Conservation (phyloP, 2,113 vertebrate species). For the Pseudorectes ferrugineus region DNA sequence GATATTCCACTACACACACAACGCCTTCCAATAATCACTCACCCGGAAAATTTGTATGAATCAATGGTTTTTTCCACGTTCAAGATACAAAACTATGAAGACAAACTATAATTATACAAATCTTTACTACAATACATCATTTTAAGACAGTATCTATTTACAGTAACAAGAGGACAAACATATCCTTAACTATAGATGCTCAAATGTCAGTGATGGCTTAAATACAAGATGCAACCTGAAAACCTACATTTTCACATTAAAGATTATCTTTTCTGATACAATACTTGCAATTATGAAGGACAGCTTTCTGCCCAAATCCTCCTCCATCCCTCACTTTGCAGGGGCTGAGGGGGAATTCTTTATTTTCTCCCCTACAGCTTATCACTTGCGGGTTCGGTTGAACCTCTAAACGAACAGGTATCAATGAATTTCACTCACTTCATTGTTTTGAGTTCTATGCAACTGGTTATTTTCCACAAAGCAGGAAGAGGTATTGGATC, state of each 20-base stretch:
- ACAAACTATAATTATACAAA: neutral
- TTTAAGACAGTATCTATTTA: neutral
- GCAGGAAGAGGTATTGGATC: neutral
- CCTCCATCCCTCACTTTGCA: neutral
- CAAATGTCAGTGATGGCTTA: neutral
- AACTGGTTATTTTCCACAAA: neutral
- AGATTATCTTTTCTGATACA: neutral
- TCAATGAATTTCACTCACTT: neutral
- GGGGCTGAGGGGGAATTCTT: neutral
- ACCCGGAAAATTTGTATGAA: conserved; percentile 11
- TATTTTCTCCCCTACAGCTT: neutral
- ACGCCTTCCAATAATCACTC: neutral
- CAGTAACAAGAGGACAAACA: neutral
- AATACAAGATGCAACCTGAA: neutral
- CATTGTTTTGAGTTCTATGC: neutral
- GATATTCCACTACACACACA: conserved; percentile 25
- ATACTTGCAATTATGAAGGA: neutral
- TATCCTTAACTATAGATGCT: neutral
- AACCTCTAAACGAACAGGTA: neutral
- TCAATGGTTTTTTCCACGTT: neutral
- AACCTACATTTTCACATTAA: neutral
- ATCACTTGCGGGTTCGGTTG: neutral
- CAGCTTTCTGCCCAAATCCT: neutral
- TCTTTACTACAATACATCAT: neutral
- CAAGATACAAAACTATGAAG: neutral